Evolutionary conservation across 1,140 invertebrate species (phyloP).

Genomic region (Cydia strobilella): DNA sequence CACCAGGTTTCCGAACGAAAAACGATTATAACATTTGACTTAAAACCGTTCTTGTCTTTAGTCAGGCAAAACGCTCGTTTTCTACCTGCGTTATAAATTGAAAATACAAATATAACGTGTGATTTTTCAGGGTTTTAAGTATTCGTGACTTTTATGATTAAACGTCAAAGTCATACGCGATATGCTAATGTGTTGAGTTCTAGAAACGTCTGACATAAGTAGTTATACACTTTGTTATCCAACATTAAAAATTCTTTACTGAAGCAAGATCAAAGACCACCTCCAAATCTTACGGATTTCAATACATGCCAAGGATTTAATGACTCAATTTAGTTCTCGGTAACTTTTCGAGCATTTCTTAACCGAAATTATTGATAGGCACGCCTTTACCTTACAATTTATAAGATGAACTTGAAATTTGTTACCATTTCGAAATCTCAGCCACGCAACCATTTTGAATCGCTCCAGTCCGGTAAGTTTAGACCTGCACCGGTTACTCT

Average conservation of each 20-base stretch:
- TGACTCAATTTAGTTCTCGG: neutral
- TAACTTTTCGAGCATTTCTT: neutral
- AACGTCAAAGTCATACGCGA: neutral
- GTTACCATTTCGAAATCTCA: constrained; percentile 40
- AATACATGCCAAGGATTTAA: neutral
- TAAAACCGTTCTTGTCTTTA: neutral
- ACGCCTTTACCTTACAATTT: constrained; percentile 8
- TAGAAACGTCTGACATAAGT: neutral
- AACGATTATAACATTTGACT: neutral
- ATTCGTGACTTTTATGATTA: constrained; percentile 13
- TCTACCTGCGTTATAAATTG: neutral
- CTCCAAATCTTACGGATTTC: neutral
- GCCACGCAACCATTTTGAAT: constrained; percentile 32
- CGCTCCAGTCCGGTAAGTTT: constrained; percentile 45
- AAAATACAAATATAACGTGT: neutral
- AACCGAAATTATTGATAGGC: neutral
- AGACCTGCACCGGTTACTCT: constrained; percentile 52
- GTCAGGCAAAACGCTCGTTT: neutral
- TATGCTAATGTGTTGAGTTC: neutral
- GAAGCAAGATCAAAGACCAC: neutral
- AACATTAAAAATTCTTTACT: neutral
- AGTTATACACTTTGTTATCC: neutral
- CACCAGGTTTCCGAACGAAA: no score
- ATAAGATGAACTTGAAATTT: constrained; percentile 36
- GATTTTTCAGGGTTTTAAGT: neutral